These are phyloP conservation scores for Oligia latruncula DNA, from an alignment of 2,888 invertebrate species.

Conservation along the genomic window DNA sequence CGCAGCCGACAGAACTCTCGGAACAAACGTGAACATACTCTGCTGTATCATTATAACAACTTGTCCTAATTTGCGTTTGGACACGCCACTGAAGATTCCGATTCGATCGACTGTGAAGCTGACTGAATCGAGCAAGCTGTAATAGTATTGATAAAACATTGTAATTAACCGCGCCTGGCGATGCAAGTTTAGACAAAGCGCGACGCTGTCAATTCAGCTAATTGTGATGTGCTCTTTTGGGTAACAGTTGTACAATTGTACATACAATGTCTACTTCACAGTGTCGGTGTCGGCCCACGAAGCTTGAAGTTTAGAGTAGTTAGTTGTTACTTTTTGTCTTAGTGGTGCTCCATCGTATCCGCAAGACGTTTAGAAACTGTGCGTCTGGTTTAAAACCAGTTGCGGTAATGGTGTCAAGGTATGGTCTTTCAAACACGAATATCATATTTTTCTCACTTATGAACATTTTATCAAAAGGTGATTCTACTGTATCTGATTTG, in stretches of 20 bases:
- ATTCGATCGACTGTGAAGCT: conserved; percentile 10
- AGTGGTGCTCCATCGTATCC: conserved; percentile 48
- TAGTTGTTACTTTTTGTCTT: background rate
- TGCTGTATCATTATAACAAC: conserved; percentile 28
- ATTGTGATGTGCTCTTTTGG: conserved; percentile 42
- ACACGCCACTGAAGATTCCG: conserved; percentile 24
- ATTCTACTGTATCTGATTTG: background rate
- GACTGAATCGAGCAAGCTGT: conserved; percentile 37
- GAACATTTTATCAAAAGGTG: background rate
- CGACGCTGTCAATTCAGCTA: conserved; percentile 26
- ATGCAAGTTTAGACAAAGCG: conserved; percentile 16
- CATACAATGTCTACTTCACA: background rate
- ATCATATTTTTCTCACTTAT: conserved; percentile 40
- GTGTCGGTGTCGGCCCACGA: background rate
- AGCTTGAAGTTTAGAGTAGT: conserved; percentile 16
- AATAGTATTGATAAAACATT: conserved; percentile 54
- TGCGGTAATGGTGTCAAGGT: conserved; percentile 59
- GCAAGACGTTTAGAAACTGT: conserved; percentile 48
- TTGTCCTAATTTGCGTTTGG: conserved; percentile 31
- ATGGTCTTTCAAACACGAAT: conserved; percentile 42
- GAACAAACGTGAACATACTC: conserved; percentile 17
- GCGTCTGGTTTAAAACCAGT: conserved; percentile 49
- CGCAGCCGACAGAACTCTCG: conserved; percentile 13
- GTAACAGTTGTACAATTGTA: background rate
- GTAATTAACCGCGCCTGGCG: conserved; percentile 30